Evolutionary conservation across 2,888 invertebrate genomes (phyloP).

Genomic region (Lycophotia porphyrea): DNA sequence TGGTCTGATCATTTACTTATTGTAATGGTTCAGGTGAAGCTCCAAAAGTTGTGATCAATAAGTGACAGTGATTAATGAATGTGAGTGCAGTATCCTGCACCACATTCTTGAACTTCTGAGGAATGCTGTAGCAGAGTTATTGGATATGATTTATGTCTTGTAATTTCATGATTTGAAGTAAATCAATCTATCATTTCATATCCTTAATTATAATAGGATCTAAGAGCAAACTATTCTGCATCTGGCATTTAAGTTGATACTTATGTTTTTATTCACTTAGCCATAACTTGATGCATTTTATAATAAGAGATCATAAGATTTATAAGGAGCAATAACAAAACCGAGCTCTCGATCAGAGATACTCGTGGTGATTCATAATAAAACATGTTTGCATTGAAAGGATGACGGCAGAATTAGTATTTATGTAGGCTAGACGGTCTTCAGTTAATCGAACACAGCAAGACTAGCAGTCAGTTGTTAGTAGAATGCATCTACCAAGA

Average conservation of each 20-base stretch:
- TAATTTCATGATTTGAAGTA: not conserved
- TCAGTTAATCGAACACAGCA: slow-evolving; percentile 19
- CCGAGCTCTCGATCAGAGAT: slow-evolving; percentile 13
- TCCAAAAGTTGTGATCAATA: not conserved
- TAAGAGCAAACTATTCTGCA: not conserved
- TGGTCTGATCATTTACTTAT: slow-evolving; percentile 13
- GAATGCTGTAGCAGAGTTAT: not conserved
- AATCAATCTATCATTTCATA: not conserved
- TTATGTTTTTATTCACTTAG: slow-evolving; percentile 3
- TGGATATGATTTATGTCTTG: not conserved
- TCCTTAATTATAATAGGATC: not conserved
- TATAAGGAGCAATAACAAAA: slow-evolving; percentile 2
- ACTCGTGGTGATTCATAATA: slow-evolving; percentile 12
- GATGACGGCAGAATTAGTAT: slow-evolving; percentile 13
- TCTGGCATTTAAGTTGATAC: not conserved
- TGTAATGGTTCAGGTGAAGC: slow-evolving; percentile 1
- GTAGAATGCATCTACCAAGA: slow-evolving; percentile 56
- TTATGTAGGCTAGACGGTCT: slow-evolving; percentile 31
- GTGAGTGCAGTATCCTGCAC: not conserved
- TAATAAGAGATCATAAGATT: not conserved
- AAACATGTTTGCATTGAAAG: slow-evolving; percentile 27
- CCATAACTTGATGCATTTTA: not conserved
- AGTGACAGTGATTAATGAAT: slow-evolving; percentile 5
- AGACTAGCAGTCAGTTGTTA: slow-evolving; percentile 22
- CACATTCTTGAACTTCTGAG: not conserved